phyloP scores from a whole-genome alignment of 2,113 vertebrate genomes.

The Gallinago jamesoni region DNA sequence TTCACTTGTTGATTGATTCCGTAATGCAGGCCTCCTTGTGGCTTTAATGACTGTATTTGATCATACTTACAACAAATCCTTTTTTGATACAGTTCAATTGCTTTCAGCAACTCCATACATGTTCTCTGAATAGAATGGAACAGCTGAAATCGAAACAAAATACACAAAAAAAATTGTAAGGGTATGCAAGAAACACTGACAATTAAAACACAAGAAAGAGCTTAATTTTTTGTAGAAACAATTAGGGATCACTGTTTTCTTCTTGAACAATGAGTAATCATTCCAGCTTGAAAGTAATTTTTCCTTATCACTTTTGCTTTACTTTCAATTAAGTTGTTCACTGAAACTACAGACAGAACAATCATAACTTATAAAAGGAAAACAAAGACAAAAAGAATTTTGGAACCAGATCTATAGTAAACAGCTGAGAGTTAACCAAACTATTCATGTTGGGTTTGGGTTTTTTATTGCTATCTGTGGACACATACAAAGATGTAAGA shows the following conservation, averaged over 20 bases:
- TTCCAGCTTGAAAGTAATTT: background rate
- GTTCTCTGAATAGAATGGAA: constrained; percentile 98
- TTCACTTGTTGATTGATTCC: background rate
- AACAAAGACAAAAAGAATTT: background rate
- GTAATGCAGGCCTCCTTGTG: background rate
- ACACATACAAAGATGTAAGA: background rate
- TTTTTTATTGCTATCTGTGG: background rate
- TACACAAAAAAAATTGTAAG: background rate
- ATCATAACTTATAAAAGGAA: background rate
- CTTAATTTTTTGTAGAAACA: background rate
- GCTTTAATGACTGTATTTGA: background rate
- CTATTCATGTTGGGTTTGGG: background rate
- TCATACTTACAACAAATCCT: constrained; percentile 90
- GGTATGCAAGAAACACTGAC: background rate
- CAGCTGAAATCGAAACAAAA: constrained; percentile 78
- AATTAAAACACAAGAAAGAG: background rate
- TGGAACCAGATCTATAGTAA: background rate
- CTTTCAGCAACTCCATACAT: constrained; percentile 97
- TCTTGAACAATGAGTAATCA: background rate
- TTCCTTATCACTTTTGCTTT: background rate
- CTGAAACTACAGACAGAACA: background rate
- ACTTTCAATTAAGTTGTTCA: background rate
- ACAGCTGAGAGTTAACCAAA: background rate
- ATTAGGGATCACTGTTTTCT: background rate
- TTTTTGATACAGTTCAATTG: constrained; percentile 95